Evolutionary conservation across 2,113 vertebrate species (phyloP).

Genomic region (Empidonax alnorum): DNA sequence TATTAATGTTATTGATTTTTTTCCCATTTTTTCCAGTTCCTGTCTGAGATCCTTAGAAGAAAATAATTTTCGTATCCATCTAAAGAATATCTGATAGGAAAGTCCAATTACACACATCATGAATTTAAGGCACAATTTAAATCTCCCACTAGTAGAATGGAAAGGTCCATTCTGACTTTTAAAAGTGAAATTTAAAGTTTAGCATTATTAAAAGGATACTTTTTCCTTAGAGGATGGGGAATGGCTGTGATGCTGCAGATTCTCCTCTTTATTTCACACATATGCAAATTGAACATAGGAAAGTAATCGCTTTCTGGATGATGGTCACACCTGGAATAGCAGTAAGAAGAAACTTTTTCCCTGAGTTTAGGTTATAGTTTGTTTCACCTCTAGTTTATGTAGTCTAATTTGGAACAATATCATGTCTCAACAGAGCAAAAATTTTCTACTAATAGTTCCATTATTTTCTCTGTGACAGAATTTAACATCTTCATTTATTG

Average conservation of each 20-base stretch:
- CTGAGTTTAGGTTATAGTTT: neutral
- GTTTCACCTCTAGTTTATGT: neutral
- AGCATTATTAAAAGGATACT: neutral
- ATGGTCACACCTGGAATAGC: neutral
- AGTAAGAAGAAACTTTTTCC: neutral
- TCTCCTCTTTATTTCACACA: neutral
- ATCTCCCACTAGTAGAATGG: neutral
- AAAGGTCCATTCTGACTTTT: neutral
- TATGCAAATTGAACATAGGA: neutral
- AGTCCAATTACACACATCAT: neutral
- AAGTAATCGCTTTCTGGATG: neutral
- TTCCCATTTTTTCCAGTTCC: neutral
- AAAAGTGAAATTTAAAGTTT: neutral
- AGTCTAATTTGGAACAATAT: neutral
- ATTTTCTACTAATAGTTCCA: conserved; percentile 42
- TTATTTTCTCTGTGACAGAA: conserved; percentile 17
- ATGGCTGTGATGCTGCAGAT: neutral
- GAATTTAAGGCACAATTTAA: neutral
- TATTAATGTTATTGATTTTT: neutral
- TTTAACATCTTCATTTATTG: conserved; percentile 60
- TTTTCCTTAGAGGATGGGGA: neutral
- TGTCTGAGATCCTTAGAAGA: neutral
- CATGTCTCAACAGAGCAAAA: neutral
- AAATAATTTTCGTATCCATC: neutral
- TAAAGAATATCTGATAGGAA: neutral